These are phyloP conservation scores for Aurelia sp. DNA, from an alignment of 30 jellyfish, hydroid and myxozoan genomes.

Conservation along the genomic window DNA sequence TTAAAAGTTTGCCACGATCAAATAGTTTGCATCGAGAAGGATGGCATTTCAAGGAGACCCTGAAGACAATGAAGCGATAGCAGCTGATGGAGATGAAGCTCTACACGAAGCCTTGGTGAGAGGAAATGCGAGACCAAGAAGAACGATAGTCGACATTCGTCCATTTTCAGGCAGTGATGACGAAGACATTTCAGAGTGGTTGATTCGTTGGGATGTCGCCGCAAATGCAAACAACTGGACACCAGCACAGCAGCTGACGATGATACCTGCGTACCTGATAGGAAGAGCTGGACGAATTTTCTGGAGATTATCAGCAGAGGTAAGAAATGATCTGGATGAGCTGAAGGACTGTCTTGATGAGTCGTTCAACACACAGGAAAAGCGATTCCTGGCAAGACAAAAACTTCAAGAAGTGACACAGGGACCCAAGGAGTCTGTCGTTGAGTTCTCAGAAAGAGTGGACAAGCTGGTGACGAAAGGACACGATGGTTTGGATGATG, in stretches of 20 bases:
- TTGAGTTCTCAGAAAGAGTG: constrained; percentile 41
- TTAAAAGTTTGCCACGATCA: no score
- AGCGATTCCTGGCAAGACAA: constrained; percentile 44
- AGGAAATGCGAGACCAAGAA: constrained; percentile 10
- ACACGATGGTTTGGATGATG: constrained; percentile 62
- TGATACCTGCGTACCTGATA: constrained; percentile 52
- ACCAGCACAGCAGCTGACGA: constrained; percentile 12
- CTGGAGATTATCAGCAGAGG: constrained; percentile 57
- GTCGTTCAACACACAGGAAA: constrained; percentile 45
- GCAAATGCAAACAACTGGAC: constrained; percentile 48
- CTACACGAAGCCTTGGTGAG: no score
- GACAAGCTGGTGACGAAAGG: constrained; percentile 54
- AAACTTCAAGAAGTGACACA: constrained; percentile 47
- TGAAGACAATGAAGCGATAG: no score
- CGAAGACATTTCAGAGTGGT: constrained; percentile 60
- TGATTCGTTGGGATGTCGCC: constrained; percentile 18
- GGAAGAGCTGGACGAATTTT: constrained; percentile 73
- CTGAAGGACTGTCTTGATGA: constrained; percentile 50
- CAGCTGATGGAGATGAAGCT: no score
- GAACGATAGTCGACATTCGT: constrained; percentile 35
- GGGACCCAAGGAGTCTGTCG: constrained; percentile 54
- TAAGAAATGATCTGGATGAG: constrained; percentile 37
- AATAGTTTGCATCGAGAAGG: no score
- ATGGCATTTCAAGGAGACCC: no score
- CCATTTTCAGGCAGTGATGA: constrained; percentile 46